These are phyloP conservation scores for Saturnia pavonia DNA, from an alignment of 2,888 invertebrate species.

Conservation along the genomic window DNA sequence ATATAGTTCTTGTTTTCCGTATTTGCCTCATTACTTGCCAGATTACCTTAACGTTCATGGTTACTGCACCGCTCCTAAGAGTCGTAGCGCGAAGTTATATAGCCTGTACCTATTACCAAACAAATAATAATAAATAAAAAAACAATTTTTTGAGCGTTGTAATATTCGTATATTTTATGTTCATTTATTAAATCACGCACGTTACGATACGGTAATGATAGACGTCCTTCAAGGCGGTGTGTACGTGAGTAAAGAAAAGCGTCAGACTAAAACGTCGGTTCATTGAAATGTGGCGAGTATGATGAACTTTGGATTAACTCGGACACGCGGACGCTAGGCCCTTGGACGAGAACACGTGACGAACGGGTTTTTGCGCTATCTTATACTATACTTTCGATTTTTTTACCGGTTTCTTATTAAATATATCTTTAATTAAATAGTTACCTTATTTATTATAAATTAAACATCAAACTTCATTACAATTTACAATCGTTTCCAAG, in stretches of 20 bases:
- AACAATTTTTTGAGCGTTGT: too few species aligned
- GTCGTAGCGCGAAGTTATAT: too few species aligned
- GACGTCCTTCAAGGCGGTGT: conserved; percentile 7
- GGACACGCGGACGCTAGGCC: conserved; percentile 49
- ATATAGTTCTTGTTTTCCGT: too few species aligned
- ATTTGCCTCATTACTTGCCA: too few species aligned
- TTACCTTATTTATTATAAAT: neutral
- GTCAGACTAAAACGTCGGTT: conserved; percentile 42
- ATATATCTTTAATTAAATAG: neutral
- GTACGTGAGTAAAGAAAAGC: neutral
- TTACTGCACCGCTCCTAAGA: too few species aligned
- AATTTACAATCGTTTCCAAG: too few species aligned
- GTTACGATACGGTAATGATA: neutral
- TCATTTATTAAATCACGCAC: neutral
- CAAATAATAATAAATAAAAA: too few species aligned
- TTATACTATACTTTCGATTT: conserved; percentile 34
- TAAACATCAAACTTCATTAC: too few species aligned
- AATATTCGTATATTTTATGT: too few species aligned
- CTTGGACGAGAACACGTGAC: conserved; percentile 41
- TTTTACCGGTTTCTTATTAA: neutral
- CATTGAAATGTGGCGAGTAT: conserved; percentile 62
- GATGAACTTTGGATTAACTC: conserved; percentile 57
- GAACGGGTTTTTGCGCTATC: conserved; percentile 56
- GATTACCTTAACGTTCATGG: too few species aligned
- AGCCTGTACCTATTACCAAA: too few species aligned